Base-by-base conservation (phyloP, 2,888 invertebrate genomes). In the Helobdella robusta region DNA sequence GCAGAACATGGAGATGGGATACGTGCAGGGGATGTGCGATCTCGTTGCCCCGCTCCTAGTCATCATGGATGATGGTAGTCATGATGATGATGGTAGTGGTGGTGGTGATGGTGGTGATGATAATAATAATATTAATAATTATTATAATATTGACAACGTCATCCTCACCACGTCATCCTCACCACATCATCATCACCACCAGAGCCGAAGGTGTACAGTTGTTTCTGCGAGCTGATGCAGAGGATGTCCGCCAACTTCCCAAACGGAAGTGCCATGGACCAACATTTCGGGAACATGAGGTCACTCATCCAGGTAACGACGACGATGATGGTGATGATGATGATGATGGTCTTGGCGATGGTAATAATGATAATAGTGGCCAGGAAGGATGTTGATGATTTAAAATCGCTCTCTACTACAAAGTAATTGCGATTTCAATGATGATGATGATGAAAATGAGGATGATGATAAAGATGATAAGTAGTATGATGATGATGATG, bases 21-120 rank as follows among this genome's bases (percentile, higher is more conserved):
- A 95, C 81, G 90, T 94, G 84, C 94, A 94, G 80, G 94, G 94
- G 2, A 95, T 94, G 94, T 94, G 94, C 79, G 94, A 94, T 81
- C 83, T 95, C 67, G 90, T 88, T 0, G 94, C 94, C 0, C 94
- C 93, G 0, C 82, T 95, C 1, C 83, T 95, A 25, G 93, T 94
- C 20, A 87, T 90, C 75, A 87, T 92, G 81, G 88, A 90, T 75
- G 92, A 95, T 77, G 83, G 83, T 83, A 30, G 30, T 54, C 32
- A 4, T 25, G 30, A 25, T n/a, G n/a, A n/a, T n/a, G n/a, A n/a
- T 52, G 54, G 11, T 15, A 8, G 20, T 11, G 11, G 23, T 23
- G 11, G 18, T 15, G 20, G 23, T 15, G 11, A 20, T 15, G 23
- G 25, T 52, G 23, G 25, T 52, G 23, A 52, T 20, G 23, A 52